Evolutionary conservation across 1,140 invertebrate genomes (phyloP), one percentile per base, ranked within the genome.

Genomic region (Scaptodrosophila lebanonensis): DNA sequence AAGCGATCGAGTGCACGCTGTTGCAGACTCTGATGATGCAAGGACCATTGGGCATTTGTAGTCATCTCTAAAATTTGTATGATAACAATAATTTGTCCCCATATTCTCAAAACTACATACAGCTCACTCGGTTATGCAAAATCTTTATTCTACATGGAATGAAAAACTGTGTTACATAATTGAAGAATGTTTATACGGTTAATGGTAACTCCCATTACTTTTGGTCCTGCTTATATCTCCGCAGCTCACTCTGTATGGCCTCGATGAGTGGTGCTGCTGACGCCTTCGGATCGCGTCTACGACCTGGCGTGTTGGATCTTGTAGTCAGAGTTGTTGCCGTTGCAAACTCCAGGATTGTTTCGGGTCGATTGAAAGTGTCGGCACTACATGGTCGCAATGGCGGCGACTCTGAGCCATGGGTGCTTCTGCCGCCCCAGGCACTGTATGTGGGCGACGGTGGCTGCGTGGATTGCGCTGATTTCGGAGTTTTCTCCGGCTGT

Each of bases 191-290:
- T 33, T 3, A 3, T 33, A n/a, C n/a, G n/a, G n/a, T n/a, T n/a
- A n/a, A n/a, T 33, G 32, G 8, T n/a, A 33, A 8, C 12, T 3
- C 1, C 6, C 4, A 7, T 44, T 58, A 83, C 18, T 83, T 45
- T 36, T 70, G 50, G 27, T 84, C 65, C 16, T 79, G 39, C 40
- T 85, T 86, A 36, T 89, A 90, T 61, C 88, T 90, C 22, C 88
- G 88, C 15, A 92, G 84, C 72, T 92, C 91, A 45, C 89, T 87
- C 62, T 91, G 91, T 60, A 92, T 92, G 40, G 90, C 90, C 57
- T 89, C 87, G 52, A 92, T 92, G 0, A 92, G 86, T 1, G 91
- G 91, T 9, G 90, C 89, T 2, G 91, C 90, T 9, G 63, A 2
- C 88, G 90, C 16, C 15, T 50, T 1, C 0, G 38, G 13, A 8